Percentiles rank a stretch among this genome's conserved stretches.
phyloP scores from a whole-genome alignment of 1,140 invertebrate genomes.

The Apis mellifera region Amel_HAv3.1 CM009933.2:9893501-9894000 shows the following conservation, averaged over 20 bases:
- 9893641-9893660: too few relatives aligned
- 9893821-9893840: background rate
- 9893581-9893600: too few relatives aligned
- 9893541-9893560: background rate
- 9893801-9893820: slow-evolving; percentile 32
- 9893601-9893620: too few relatives aligned
- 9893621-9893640: too few relatives aligned
- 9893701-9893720: background rate
- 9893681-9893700: background rate
- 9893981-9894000: slow-evolving; percentile 22
- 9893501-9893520: background rate
- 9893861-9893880: slow-evolving; percentile 33
- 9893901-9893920: background rate
- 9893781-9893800: slow-evolving; percentile 22
- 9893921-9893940: background rate
- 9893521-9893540: background rate
- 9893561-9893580: too few relatives aligned
- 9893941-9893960: slow-evolving; percentile 23
- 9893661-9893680: background rate
- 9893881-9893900: background rate
- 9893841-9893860: slow-evolving; percentile 12
- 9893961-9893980: slow-evolving; percentile 18
- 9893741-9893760: slow-evolving; percentile 33
- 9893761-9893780: background rate
- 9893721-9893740: background rate